phyloP scores from a whole-genome alignment of 2,888 invertebrate species.

The Mythimna impura region DNA sequence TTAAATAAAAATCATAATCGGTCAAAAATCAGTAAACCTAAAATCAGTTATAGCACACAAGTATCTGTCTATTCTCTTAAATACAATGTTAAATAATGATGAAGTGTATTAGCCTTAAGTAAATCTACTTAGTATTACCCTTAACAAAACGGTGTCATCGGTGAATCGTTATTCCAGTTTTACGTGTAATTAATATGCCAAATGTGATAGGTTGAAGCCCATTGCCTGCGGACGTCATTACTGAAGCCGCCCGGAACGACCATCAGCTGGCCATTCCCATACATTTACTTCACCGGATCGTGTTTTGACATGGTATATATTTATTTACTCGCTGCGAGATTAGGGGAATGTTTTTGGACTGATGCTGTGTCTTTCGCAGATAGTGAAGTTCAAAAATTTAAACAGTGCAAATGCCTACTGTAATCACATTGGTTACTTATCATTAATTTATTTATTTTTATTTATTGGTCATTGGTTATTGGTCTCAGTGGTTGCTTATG shows the following conservation, averaged over 20 bases:
- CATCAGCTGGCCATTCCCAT: slow-evolving; percentile 50
- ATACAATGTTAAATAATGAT: slow-evolving; percentile 29
- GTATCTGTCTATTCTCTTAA: not conserved
- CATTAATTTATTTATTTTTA: no score
- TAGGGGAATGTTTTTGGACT: slow-evolving; percentile 6
- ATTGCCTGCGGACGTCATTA: slow-evolving; percentile 46
- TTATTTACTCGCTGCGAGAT: slow-evolving; percentile 13
- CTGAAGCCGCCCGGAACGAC: slow-evolving; percentile 32
- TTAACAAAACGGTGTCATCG: no score
- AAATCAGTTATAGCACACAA: not conserved
- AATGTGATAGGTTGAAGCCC: slow-evolving; percentile 41
- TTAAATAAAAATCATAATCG: no score
- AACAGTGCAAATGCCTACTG: no score
- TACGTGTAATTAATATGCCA: slow-evolving; percentile 54
- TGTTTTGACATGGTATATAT: slow-evolving; percentile 32
- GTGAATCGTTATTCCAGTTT: slow-evolving; percentile 32
- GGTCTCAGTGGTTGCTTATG: no score
- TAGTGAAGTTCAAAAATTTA: no score
- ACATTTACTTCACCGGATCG: slow-evolving; percentile 19
- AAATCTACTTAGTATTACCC: no score
- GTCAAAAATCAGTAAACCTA: no score
- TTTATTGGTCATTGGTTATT: no score
- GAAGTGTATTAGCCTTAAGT: no score
- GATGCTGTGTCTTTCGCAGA: not conserved
- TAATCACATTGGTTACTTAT: no score